A percentile compares a stretch with the other conserved stretches of the same genome.
phyloP scores from a whole-genome alignment of 1,140 invertebrate genomes.

The Drosophila fuyamai region DNA sequence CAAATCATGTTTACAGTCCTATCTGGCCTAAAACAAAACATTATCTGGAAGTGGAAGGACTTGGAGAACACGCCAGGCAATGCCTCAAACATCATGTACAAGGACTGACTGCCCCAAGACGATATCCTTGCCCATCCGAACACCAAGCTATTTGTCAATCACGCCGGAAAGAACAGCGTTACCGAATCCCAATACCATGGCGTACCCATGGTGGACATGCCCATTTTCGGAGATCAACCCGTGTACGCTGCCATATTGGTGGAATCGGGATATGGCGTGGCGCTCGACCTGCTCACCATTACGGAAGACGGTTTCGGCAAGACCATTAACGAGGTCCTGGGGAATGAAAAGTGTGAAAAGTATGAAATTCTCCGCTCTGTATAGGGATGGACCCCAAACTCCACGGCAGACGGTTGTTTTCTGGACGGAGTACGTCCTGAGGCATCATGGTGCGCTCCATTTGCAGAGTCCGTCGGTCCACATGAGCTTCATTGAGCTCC shows the following conservation, averaged over 20 bases:
- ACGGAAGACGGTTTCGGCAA: neutral
- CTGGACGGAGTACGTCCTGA: too few species aligned
- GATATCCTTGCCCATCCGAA: constrained; percentile 89
- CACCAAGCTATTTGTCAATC: constrained; percentile 89
- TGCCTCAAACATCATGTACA: constrained; percentile 86
- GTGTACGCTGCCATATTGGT: neutral
- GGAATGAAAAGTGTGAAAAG: neutral
- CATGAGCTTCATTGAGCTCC: too few species aligned
- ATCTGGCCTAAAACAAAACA: constrained; percentile 85
- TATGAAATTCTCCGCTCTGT: too few species aligned
- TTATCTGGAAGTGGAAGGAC: constrained; percentile 87
- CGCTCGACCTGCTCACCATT: too few species aligned
- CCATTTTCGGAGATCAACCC: constrained; percentile 88
- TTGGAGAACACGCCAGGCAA: constrained; percentile 85
- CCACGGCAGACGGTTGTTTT: too few species aligned
- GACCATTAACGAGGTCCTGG: neutral
- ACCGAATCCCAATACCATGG: constrained; percentile 89
- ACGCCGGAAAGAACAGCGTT: constrained; percentile 89
- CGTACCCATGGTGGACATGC: constrained; percentile 89
- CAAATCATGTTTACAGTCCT: constrained; percentile 85
- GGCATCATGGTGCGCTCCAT: too few species aligned
- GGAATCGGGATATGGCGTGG: neutral
- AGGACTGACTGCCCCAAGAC: constrained; percentile 44
- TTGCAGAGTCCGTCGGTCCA: too few species aligned
- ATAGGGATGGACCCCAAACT: too few species aligned